A percentile compares a stretch with the other conserved stretches of the same genome.
phyloP scores from a whole-genome alignment of 2,797 vertebrate species.

The Characodon lateralis region DNA sequence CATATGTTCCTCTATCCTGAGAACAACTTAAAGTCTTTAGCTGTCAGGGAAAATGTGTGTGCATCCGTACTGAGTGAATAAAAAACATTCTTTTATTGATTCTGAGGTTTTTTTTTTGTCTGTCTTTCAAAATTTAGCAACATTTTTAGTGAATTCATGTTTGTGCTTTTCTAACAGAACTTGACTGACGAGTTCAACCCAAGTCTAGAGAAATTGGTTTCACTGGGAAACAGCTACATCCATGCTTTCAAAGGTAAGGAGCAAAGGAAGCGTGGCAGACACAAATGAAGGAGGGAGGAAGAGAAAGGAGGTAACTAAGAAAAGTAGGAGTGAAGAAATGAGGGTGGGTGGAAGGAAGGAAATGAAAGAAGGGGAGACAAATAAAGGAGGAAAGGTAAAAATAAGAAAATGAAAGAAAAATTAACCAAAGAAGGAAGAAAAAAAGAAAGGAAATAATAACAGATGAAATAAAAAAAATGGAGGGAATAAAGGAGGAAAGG shows the following conservation, averaged over 20 bases:
- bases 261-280: background rate
- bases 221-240: constrained; percentile 89
- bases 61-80: constrained; percentile 41
- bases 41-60: constrained; percentile 5
- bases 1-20: constrained; percentile 14
- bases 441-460: background rate
- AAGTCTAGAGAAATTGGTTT: constrained; percentile 88
- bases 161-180: constrained; percentile 75
- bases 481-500: background rate
- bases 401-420: background rate
- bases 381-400: background rate
- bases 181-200: constrained; percentile 94
- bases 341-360: background rate
- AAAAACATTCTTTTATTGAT: constrained; percentile 28
- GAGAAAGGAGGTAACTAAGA: background rate
- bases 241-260: constrained; percentile 87
- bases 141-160: constrained; percentile 6
- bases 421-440: background rate
- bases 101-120: constrained; percentile 14
- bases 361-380: background rate
- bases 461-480: background rate
- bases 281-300: background rate
- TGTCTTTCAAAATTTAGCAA: constrained; percentile 8
- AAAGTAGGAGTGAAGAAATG: background rate
- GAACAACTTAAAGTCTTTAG: constrained; percentile 4